Evolutionary conservation across 2,888 invertebrate species (phyloP), one percentile per base, ranked within the genome.

Genomic region (Timema podura): DNA sequence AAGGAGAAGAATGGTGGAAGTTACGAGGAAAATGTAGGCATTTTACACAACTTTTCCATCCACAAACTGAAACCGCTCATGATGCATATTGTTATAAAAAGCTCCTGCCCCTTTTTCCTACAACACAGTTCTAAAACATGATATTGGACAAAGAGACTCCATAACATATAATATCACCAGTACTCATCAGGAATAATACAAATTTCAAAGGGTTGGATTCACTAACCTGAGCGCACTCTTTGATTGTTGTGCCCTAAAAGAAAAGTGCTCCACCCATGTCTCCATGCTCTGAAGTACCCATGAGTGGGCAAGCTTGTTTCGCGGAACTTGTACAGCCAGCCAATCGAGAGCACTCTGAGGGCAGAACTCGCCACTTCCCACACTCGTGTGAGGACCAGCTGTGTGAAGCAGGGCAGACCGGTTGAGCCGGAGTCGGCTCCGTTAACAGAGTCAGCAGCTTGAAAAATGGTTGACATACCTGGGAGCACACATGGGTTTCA

Each of bases 221-320:
- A n/a, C n/a, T 81, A 80, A 89, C 90, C 88, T 79, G 91, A 91
- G 75, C 96, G 86, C 70, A 96, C 96, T 48, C 96, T 84, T 75
- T 93, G 92, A 78, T 94, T 94, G 72, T 86, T 87, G 76, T 95
- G 92, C 8, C 90, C 92, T 72, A 96, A 86, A 71, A 96, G 85
- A 81, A n/a, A 93, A 96, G 74, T 91, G 89, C 80, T 96, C 96
- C 70, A 96, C 86, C 96, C 96, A 96, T 45, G 89, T 91, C 75
- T 95, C 95, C 76, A 95, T 88, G n/a, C 92, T 92, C 76, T 91
- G 91, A n/a, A 96, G 83, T 13, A 95, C 94, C 93, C 95, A 96
- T 65, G 91, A 88, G 81, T 95, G 95, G 0, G 94, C 95, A 66
- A 93, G 86, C 79, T 95, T 92, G 82, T 95, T 96, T 72, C 95